Evolutionary conservation across 2,797 vertebrate species (phyloP).

Genomic region (Ptychobarbus kaznakovi): DNA sequence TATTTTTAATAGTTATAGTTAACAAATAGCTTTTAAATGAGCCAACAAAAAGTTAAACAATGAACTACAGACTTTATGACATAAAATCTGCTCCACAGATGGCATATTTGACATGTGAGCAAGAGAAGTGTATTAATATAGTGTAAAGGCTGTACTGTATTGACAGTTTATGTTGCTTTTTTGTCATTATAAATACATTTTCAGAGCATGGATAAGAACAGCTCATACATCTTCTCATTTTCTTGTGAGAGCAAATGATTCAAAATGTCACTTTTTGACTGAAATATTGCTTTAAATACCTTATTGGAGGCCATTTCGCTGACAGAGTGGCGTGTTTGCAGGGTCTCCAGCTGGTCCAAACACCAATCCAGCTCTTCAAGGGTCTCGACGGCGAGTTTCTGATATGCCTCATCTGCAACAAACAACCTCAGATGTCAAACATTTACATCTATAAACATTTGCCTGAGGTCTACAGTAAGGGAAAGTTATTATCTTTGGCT

Average conservation of each 20-base stretch:
- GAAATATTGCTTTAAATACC: slow-evolving; percentile 72
- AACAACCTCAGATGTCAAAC: background rate
- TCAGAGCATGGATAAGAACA: background rate
- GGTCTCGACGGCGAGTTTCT: slow-evolving; percentile 87
- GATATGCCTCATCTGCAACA: slow-evolving; percentile 85
- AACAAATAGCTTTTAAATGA: background rate
- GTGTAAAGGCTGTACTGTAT: background rate
- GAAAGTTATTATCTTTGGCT: background rate
- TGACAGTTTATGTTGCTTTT: background rate
- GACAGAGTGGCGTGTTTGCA: slow-evolving; percentile 91
- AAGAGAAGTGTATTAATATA: background rate
- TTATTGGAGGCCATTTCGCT: slow-evolving; percentile 97
- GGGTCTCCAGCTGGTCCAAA: slow-evolving; percentile 93
- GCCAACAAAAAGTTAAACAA: background rate
- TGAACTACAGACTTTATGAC: background rate
- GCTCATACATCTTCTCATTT: background rate
- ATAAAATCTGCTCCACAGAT: background rate
- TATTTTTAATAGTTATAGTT: background rate
- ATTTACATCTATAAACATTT: background rate
- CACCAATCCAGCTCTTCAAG: slow-evolving; percentile 97
- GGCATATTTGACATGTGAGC: background rate
- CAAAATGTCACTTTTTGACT: background rate
- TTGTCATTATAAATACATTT: background rate
- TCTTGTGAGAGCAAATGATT: background rate
- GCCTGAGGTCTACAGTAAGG: background rate